These are phyloP conservation scores for Gasterosteus aculeatus DNA, from an alignment of 2,113 vertebrate species.

Conservation along the genomic window DNA sequence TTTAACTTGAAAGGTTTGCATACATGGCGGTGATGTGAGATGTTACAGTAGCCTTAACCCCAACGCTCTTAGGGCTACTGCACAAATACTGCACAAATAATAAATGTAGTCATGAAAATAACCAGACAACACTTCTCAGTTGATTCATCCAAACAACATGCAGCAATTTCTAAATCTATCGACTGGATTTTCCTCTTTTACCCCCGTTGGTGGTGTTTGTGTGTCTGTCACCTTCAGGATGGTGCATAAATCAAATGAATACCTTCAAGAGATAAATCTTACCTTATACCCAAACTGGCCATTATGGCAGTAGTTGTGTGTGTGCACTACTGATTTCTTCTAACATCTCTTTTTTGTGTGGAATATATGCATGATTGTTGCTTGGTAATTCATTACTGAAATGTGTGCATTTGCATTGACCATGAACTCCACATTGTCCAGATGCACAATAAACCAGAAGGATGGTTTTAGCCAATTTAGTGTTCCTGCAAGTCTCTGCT, in stretches of 20 bases:
- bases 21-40: background rate
- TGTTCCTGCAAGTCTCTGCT: constrained; percentile 12
- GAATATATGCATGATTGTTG: background rate
- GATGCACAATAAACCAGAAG: background rate
- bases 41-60: background rate
- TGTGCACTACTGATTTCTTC: background rate
- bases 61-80: too few relatives aligned
- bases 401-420: background rate
- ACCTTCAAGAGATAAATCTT: background rate
- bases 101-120: background rate
- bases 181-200: background rate
- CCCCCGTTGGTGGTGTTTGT: background rate
- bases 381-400: background rate
- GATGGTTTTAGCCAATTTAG: constrained; percentile 34
- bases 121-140: background rate
- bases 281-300: background rate
- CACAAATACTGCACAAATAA: too few relatives aligned
- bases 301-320: background rate
- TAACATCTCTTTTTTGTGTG: background rate
- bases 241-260: background rate
- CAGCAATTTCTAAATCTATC: background rate
- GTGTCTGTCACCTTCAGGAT: background rate
- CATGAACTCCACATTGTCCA: constrained; percentile 1
- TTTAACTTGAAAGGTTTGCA: constrained; percentile 9
- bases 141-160: background rate